A percentile compares a stretch with the other conserved stretches of the same genome.
Evolutionary conservation across 2,797 vertebrate genomes (phyloP).

Genomic region (Bucorvus abyssinicus): DNA sequence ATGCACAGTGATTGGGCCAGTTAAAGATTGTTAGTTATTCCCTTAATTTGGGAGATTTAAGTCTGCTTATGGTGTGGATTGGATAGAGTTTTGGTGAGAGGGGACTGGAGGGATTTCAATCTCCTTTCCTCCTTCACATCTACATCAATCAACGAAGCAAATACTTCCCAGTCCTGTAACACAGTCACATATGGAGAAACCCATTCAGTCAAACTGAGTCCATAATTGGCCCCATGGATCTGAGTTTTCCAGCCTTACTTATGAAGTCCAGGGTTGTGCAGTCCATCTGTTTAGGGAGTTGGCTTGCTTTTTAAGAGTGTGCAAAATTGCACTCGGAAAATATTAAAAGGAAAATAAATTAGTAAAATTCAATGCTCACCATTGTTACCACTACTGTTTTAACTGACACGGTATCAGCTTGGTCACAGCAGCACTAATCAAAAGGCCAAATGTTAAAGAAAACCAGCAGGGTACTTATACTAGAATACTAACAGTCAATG

Average conservation of each 20-base stretch:
- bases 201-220: neutral
- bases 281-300: neutral
- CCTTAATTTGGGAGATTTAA: neutral
- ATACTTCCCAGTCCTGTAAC: neutral
- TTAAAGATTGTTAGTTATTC: neutral
- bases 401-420: neutral
- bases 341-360: neutral
- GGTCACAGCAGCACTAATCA: neutral
- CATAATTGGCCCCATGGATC: rapidly evolving
- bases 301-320: neutral
- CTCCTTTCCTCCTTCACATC: neutral
- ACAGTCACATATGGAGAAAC: neutral
- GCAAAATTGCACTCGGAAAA: neutral
- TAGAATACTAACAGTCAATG: neutral
- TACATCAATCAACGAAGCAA: neutral
- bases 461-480: neutral
- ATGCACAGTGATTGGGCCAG: neutral
- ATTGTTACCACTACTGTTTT: neutral
- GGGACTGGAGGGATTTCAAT: neutral
- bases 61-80: neutral
- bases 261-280: neutral
- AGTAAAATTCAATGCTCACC: neutral
- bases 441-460: neutral
- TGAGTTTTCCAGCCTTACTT: neutral
- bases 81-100: neutral